Conservation (phyloP, 2,113 vertebrate species). For the Podarcis raffonei region DNA sequence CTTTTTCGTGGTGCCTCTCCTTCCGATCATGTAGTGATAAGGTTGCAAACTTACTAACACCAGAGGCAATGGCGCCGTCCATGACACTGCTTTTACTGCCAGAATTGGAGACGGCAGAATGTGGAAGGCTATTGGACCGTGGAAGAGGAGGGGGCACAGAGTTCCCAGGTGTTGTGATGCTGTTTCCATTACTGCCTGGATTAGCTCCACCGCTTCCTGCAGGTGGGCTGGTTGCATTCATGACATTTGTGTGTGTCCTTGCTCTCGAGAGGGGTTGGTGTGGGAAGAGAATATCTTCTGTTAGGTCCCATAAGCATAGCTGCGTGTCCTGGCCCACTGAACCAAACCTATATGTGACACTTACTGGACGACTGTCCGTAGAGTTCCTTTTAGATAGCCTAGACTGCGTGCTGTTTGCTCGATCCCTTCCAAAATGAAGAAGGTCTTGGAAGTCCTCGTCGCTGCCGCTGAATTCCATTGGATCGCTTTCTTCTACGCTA, state of each 20-base stretch:
- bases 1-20: conserved; percentile 94
- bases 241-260: conserved; percentile 98
- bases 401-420: conserved; percentile 94
- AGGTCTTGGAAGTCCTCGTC: conserved; percentile 98
- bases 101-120: conserved; percentile 86
- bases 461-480: conserved; percentile 94
- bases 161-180: conserved; percentile 81
- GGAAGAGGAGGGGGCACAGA: conserved; percentile 89
- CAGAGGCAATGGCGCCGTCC: conserved; percentile 89
- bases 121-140: conserved; percentile 97
- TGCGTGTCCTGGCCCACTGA: conserved; percentile 98
- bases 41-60: conserved; percentile 96
- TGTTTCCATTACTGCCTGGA: conserved; percentile 81
- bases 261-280: conserved; percentile 96
- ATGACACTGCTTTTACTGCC: conserved; percentile 90
- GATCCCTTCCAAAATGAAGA: conserved; percentile 87
- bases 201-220: conserved; percentile 76
- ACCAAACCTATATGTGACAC: conserved; percentile 95
- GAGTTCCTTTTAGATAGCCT: conserved; percentile 97
- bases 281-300: conserved; percentile 97
- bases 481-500: conserved; percentile 93
- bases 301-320: conserved; percentile 97
- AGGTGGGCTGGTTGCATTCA: conserved; percentile 91
- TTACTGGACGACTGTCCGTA: conserved; percentile 93
- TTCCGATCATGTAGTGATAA: conserved; percentile 96